phyloP scores from a whole-genome alignment of 2,113 vertebrate species.

The Acanthisitta chloris region DNA sequence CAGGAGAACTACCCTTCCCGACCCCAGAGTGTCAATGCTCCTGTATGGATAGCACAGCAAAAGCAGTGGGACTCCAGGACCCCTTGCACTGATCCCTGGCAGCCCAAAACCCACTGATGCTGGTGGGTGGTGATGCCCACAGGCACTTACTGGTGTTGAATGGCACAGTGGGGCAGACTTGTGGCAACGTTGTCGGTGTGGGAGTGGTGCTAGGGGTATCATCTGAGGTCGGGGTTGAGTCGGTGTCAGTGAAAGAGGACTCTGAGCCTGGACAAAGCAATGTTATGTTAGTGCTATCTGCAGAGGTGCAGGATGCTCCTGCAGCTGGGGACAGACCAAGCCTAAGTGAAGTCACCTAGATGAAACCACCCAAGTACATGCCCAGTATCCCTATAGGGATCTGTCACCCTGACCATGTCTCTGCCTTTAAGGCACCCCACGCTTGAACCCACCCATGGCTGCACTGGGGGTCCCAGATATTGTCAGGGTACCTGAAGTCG shows the following conservation, averaged over 20 bases:
- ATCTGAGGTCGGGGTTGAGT: background rate
- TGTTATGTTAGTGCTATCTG: fast-evolving
- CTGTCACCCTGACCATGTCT: background rate
- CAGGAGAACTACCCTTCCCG: background rate
- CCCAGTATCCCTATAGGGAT: fast-evolving
- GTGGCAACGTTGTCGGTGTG: fast-evolving
- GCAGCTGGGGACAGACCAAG: background rate
- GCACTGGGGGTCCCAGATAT: background rate
- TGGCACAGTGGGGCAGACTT: background rate
- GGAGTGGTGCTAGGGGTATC: background rate
- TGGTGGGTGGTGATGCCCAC: fast-evolving
- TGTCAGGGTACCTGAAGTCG: fast-evolving
- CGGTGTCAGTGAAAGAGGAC: background rate
- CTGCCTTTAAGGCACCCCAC: fast-evolving
- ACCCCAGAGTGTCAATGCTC: background rate
- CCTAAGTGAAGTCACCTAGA: background rate
- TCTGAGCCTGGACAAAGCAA: background rate
- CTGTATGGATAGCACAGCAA: fast-evolving
- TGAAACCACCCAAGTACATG: background rate
- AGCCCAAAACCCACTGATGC: background rate
- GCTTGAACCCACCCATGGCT: background rate
- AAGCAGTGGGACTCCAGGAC: background rate
- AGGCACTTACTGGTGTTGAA: background rate
- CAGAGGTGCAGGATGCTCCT: background rate
- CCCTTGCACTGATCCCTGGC: background rate